Percentiles rank a stretch among this genome's conserved stretches.
These are phyloP conservation scores for Myotis pilosus DNA, from an alignment of 2,797 vertebrate species.

Conservation along the genomic window DNA sequence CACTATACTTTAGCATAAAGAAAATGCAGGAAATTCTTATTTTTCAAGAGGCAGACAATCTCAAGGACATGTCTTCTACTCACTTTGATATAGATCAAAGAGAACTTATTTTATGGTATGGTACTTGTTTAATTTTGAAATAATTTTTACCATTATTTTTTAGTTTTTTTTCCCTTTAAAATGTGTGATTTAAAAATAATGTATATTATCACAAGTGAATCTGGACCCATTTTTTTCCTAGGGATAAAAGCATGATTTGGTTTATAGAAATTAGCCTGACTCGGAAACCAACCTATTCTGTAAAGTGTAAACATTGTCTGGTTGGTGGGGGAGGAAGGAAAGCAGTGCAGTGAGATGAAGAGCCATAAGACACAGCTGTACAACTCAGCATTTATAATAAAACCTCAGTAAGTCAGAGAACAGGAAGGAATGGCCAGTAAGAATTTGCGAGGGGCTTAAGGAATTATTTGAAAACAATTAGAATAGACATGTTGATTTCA, in stretches of 20 bases:
- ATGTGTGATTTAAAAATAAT: constrained; percentile 31
- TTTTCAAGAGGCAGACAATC: constrained; percentile 9
- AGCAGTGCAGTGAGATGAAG: not conserved
- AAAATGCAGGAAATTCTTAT: not conserved
- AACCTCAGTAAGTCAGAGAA: constrained; percentile 2
- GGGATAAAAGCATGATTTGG: constrained; percentile 29
- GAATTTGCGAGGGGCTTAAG: not conserved
- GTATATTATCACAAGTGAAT: constrained; percentile 11
- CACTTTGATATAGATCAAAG: not conserved
- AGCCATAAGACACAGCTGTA: not conserved
- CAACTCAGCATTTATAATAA: constrained; percentile 11
- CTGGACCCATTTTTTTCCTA: not conserved
- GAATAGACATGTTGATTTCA: not conserved
- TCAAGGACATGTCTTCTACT: not conserved
- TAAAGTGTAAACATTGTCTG: not conserved
- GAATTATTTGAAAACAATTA: constrained; percentile 53
- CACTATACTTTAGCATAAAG: not conserved
- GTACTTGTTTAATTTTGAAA: constrained; percentile 50
- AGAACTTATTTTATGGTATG: constrained; percentile 16
- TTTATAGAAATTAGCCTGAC: constrained; percentile 41
- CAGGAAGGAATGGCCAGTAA: constrained; percentile 5
- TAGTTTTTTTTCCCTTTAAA: constrained; percentile 15
- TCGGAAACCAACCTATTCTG: not conserved
- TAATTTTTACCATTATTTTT: constrained; percentile 38
- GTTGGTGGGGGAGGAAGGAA: not conserved